Base-by-base conservation (phyloP, 1,140 invertebrate species). In the Planococcus citri region DNA sequence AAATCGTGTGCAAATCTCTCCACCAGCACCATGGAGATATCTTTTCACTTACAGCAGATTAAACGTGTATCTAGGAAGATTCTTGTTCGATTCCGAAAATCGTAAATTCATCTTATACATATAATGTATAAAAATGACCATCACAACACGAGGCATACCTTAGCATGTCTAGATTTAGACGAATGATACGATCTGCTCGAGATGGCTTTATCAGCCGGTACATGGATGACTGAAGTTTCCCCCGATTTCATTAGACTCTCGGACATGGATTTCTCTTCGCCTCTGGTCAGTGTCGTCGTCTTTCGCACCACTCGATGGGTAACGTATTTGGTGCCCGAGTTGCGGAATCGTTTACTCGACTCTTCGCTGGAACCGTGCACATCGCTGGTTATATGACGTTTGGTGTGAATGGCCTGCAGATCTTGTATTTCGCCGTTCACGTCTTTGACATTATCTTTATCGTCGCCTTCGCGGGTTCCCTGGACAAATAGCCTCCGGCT, bases 241-340 rank as follows among this genome's bases (percentile, higher is more conserved):
- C 77, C 74, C 81, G 81, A 78, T 69, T 80, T 81, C 71, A 84
- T 81, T 74, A 91, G 77, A 75, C 89, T 87, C 72, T 92, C 87
- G 20, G 85, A 80, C 20, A 86, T 83, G 71, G 85, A 84, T 72
- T 88, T 85, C 76, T 93, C 90, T 75, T 95, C 91, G 24, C 91
- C 92, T 1, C 91, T 82, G 20, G 91, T 92, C 69, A 95, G 77
- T 0, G 92, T 94, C 9, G 92, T 95, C 71, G 93, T 92, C 78
- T 94, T 95, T 64, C 91, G 83, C 6, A 94, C 86, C 71, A 94
- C 90, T 73, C 90, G 85, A 25, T 91, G 91, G 17, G 91, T 94
- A 69, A 94, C 91, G 70, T 87, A 83, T 67, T 88, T 83, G 73
- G 87, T 86, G 68, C 86, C 89, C 72, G 83, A 86, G 75, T 83